Evolutionary conservation across 1,140 invertebrate species (phyloP).

Genomic region (Lysiphlebus fabarum): DNA sequence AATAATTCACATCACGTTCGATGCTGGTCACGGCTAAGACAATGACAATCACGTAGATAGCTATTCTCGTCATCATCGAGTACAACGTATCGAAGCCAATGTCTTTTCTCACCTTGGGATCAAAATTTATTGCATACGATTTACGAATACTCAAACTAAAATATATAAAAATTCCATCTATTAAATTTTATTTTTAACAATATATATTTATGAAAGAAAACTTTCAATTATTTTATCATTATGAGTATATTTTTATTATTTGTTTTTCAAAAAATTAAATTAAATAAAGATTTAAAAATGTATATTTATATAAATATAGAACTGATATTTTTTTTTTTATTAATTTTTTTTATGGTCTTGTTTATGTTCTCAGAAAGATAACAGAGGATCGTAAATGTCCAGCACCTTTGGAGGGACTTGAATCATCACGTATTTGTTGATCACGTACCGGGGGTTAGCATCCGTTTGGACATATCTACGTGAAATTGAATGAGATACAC

Average conservation of each 20-base stretch:
- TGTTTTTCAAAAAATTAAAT: no score
- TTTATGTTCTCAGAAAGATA: conserved; percentile 22
- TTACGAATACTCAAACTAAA: conserved; percentile 3
- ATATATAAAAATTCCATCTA: conserved; percentile 6
- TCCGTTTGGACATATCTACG: conserved; percentile 21
- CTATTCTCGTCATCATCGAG: conserved; percentile 28
- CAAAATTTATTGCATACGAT: conserved; percentile 23
- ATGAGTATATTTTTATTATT: background rate
- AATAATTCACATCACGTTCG: conserved; percentile 27
- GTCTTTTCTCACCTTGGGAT: conserved; percentile 23
- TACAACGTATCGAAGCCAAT: conserved; percentile 24
- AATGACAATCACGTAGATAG: conserved; percentile 28
- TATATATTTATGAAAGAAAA: background rate
- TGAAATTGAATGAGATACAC: background rate
- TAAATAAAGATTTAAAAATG: conserved; percentile 3
- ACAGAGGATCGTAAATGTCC: conserved; percentile 28
- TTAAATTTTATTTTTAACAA: background rate
- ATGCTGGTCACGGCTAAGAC: conserved; percentile 24
- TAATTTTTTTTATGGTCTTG: background rate
- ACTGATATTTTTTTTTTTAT: background rate
- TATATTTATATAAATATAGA: no score
- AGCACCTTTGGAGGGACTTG: conserved; percentile 20
- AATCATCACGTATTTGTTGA: conserved; percentile 25
- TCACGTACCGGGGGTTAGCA: conserved; percentile 26
- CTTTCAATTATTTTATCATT: conserved; percentile 3